Evolutionary conservation across 2,888 invertebrate genomes (phyloP), one percentile per base, ranked within the genome.

Genomic region (Hirtodrosophila histrioides): DNA sequence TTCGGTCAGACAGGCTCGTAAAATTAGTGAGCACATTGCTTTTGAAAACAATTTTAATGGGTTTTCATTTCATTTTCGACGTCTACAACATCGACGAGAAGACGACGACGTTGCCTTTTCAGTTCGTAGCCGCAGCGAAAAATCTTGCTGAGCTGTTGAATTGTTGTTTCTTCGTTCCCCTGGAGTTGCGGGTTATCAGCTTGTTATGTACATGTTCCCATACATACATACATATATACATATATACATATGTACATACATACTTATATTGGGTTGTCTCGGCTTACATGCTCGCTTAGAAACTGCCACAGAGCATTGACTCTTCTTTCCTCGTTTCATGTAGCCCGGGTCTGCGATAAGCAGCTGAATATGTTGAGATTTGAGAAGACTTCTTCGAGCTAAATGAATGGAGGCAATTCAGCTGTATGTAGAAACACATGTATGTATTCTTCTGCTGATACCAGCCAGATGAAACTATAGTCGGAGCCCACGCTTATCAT

Each of bases 131-230:
- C 53, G 37, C 63, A 66, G 60, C 61, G 51, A 78, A 72, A 80
- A 73, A 71, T 77, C 69, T 73, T 86, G 82, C 86, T 86, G 83
- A 82, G 75, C 69, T 74, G 60, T 61, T 53, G 46, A 43, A 66
- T 66, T 66, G 37, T 65, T 61, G 41, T 37, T 43, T 62, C 44
- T 45, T 62, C 46, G 36, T 69, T 65, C 60, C 73, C 67, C 69
- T 54, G 63, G 63, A 84, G 78, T 76, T 83, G 54, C 49, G 75
- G 80, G 80, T 82, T 86, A 82, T 82, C 82, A 83, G 78, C 67
- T 57, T 9, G 27, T 49, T 78, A 58, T 64, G 49, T 70, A 58
- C 48, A 48, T 31, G 43, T 37, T 31, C 35, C 36, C 11, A 55
- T 35, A 62, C 29, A 48, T 35, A 53, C 33, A 60, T 58, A 62